These are phyloP conservation scores for Acronicta aceris DNA, from an alignment of 2,888 invertebrate genomes.

Conservation along the genomic window DNA sequence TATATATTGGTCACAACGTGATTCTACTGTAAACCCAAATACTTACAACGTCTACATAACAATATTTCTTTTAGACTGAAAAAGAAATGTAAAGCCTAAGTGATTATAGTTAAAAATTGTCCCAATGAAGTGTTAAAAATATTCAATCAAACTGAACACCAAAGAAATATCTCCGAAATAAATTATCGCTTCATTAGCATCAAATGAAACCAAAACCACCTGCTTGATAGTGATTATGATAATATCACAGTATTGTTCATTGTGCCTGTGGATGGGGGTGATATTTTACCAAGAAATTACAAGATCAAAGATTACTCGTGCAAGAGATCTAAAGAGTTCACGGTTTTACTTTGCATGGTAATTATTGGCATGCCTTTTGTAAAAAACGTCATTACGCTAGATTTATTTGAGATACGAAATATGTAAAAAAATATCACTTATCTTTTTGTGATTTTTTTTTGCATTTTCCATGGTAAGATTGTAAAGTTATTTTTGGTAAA, in stretches of 20 bases:
- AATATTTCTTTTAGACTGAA: neutral
- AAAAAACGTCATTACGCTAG: too few relatives aligned
- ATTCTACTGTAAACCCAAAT: slow-evolving; percentile 17
- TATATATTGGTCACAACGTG: slow-evolving; percentile 35
- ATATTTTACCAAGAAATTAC: slow-evolving; percentile 7
- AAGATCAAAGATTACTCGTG: too few relatives aligned
- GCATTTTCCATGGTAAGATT: too few relatives aligned
- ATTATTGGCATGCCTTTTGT: too few relatives aligned
- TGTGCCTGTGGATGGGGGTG: slow-evolving; percentile 15
- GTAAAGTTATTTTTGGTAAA: too few relatives aligned
- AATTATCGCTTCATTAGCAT: slow-evolving; percentile 33
- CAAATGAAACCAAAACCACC: slow-evolving; percentile 15
- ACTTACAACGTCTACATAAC: neutral
- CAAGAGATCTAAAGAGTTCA: neutral
- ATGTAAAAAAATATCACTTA: too few relatives aligned
- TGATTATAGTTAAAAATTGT: too few relatives aligned
- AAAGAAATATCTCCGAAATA: slow-evolving; percentile 16
- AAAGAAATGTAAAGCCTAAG: too few relatives aligned
- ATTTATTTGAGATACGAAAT: neutral
- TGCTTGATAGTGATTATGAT: slow-evolving; percentile 30
- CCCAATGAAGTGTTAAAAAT: too few relatives aligned
- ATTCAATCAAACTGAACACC: neutral
- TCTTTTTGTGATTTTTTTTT: too few relatives aligned
- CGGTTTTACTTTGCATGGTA: neutral
- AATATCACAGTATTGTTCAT: slow-evolving; percentile 33